phyloP scores from a whole-genome alignment of 2,888 invertebrate genomes.

The Drosophila pegasa region DNA sequence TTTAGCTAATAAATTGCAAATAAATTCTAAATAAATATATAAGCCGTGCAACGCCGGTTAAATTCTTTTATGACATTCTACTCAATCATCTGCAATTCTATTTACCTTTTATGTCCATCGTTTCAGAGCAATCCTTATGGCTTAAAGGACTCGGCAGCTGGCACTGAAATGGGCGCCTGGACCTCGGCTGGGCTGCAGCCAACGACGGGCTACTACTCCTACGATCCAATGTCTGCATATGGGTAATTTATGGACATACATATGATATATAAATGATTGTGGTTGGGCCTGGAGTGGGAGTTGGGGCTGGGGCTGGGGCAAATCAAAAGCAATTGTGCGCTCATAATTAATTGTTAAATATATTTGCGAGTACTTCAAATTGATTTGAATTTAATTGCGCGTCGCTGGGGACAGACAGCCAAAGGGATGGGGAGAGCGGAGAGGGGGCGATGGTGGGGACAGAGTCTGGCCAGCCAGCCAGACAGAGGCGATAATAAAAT shows the following conservation, averaged over 20 bases:
- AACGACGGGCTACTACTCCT: constrained; percentile 96
- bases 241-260: constrained; percentile 88
- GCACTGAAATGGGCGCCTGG: constrained; percentile 96
- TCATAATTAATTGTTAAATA: constrained; percentile 82
- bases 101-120: constrained; percentile 13
- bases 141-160: constrained; percentile 92
- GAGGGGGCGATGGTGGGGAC: neutral
- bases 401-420: constrained; percentile 31
- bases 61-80: neutral
- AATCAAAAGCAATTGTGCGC: constrained; percentile 62
- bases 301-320: neutral
- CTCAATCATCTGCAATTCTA: neutral
- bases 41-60: neutral
- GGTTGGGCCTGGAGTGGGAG: neutral
- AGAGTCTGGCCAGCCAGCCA: constrained; percentile 13
- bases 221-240: constrained; percentile 96
- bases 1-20: no score
- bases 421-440: neutral
- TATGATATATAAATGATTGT: neutral
- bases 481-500: constrained; percentile 71
- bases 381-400: constrained; percentile 82
- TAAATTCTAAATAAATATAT: neutral
- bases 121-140: constrained; percentile 96
- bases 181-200: constrained; percentile 95
- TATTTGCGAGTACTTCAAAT: constrained; percentile 82